Percentiles rank a stretch among this genome's conserved stretches.
These are phyloP conservation scores for Aleiodes testaceus DNA, from an alignment of 2,888 invertebrate genomes.

Conservation along the genomic window DNA sequence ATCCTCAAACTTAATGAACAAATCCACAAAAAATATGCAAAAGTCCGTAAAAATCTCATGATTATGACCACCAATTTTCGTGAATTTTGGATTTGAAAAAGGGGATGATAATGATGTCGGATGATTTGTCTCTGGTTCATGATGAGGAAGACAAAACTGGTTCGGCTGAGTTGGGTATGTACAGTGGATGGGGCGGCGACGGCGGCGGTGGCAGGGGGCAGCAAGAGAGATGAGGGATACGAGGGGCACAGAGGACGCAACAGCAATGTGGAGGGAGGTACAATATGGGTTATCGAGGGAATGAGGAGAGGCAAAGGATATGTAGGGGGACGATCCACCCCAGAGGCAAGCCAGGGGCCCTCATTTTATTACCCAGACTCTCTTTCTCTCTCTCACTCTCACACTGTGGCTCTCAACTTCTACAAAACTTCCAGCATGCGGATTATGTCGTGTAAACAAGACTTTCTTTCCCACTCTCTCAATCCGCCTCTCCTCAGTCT, in stretches of 20 bases:
- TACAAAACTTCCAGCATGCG: conserved; percentile 44
- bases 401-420: conserved; percentile 68
- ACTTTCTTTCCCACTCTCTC: conserved; percentile 42
- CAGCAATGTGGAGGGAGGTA: conserved; percentile 59
- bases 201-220: conserved; percentile 49
- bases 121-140: conserved; percentile 66
- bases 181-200: conserved; percentile 70
- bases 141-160: conserved; percentile 67
- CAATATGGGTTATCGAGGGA: conserved; percentile 73
- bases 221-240: conserved; percentile 51
- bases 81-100: conserved; percentile 58
- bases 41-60: conserved; percentile 63
- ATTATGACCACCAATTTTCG: conserved; percentile 66
- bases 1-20: conserved; percentile 41
- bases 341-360: conserved; percentile 71
- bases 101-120: conserved; percentile 50
- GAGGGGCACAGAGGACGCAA: conserved; percentile 28
- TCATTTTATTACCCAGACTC: conserved; percentile 72
- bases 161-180: conserved; percentile 70
- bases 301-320: conserved; percentile 48
- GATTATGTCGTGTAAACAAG: conserved; percentile 54
- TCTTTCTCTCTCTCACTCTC: too few relatives aligned
- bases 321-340: conserved; percentile 60
- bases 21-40: conserved; percentile 56
- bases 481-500: neutral